Conservation (phyloP, 1,140 invertebrate genomes). For the Drosophila pallidifrons region DNA sequence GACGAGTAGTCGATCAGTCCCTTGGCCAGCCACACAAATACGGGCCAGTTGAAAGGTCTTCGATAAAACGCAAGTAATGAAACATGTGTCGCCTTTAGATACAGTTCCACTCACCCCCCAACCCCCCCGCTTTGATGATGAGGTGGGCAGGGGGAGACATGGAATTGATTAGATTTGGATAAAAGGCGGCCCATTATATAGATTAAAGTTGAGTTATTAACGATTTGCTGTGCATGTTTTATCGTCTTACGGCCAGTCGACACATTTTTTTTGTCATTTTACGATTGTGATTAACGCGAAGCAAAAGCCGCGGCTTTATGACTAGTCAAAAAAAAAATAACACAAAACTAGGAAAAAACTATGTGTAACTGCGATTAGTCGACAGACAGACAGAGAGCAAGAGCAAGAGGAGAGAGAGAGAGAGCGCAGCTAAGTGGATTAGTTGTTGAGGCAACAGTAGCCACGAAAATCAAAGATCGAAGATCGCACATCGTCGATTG, state of each 20-base stretch:
- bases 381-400: not conserved
- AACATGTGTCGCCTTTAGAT: constrained; percentile 22
- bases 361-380: constrained; percentile 18
- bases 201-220: constrained; percentile 68
- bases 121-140: no score
- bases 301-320: constrained; percentile 22
- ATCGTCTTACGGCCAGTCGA: constrained; percentile 36
- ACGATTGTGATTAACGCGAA: constrained; percentile 18
- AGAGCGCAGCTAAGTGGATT: constrained; percentile 60
- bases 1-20: constrained; percentile 7
- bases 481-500: not conserved
- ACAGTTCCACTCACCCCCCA: no score
- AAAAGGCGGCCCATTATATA: constrained; percentile 79
- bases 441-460: constrained; percentile 53
- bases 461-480: not conserved
- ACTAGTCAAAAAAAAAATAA: not conserved
- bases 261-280: constrained; percentile 10
- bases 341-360: not conserved
- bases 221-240: constrained; percentile 56
- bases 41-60: constrained; percentile 34
- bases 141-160: not conserved
- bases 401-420: not conserved
- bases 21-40: constrained; percentile 17
- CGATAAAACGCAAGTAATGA: constrained; percentile 34
- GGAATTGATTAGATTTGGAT: constrained; percentile 81